A percentile compares a stretch with the other conserved stretches of the same genome.
Evolutionary conservation across 1,140 invertebrate species (phyloP).

Genomic region (Drosophila suzukii): DNA sequence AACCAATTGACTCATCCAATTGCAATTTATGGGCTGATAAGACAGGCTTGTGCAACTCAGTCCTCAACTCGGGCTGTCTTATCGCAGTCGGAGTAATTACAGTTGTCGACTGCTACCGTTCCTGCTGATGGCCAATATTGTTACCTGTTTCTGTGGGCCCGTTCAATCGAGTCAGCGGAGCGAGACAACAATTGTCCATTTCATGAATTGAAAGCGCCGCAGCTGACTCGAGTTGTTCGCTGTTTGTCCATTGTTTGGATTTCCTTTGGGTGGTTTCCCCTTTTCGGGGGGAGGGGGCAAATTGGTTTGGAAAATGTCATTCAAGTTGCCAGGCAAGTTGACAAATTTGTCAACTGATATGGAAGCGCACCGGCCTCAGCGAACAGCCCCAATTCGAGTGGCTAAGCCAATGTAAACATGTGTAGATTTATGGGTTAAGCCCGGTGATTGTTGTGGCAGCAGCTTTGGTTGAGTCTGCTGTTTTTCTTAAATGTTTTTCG

Average conservation of each 20-base stretch:
- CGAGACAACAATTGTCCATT: slow-evolving; percentile 77
- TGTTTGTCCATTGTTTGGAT: slow-evolving; percentile 65
- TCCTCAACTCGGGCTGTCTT: slow-evolving; percentile 37
- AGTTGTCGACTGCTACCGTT: slow-evolving; percentile 49
- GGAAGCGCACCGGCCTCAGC: slow-evolving; percentile 35
- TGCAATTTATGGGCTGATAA: slow-evolving; percentile 43
- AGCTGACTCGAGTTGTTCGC: slow-evolving; percentile 12
- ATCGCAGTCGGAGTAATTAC: slow-evolving; percentile 64
- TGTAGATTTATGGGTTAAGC: slow-evolving; percentile 69
- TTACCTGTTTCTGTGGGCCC: slow-evolving; percentile 28
- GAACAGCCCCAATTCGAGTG: slow-evolving; percentile 41
- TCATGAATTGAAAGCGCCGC: slow-evolving; percentile 70
- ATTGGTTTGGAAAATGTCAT: slow-evolving; percentile 73
- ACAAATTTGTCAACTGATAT: slow-evolving; percentile 82
- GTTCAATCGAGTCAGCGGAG: slow-evolving; percentile 42
- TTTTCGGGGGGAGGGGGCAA: background rate
- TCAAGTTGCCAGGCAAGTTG: slow-evolving; percentile 73
- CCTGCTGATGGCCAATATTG: slow-evolving; percentile 19
- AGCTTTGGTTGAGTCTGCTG: slow-evolving; percentile 31
- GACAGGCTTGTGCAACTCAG: slow-evolving; percentile 43
- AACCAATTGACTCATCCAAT: slow-evolving; percentile 28
- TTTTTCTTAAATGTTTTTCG: slow-evolving; percentile 9
- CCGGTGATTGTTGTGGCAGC: slow-evolving; percentile 34
- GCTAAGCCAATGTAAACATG: slow-evolving; percentile 71
- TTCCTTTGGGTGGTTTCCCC: slow-evolving; percentile 30